Evolutionary conservation across 2,797 vertebrate species (phyloP).

Genomic region (Amblyraja radiata): DNA sequence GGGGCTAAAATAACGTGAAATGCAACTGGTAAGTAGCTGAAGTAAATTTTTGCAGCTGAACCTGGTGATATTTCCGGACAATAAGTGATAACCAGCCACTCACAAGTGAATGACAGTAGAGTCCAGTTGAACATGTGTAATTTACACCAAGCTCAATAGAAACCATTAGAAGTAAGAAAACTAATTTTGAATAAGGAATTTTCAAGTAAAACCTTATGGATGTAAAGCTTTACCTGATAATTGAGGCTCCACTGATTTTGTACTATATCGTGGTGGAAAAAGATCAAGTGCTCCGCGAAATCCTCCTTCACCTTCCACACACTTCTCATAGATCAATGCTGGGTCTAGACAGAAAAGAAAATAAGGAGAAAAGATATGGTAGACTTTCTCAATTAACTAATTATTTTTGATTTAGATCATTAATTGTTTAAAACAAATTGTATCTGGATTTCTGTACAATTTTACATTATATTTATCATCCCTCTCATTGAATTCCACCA

Average conservation of each 20-base stretch:
- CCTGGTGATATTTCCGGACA: background rate
- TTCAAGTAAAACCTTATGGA: background rate
- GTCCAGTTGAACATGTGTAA: background rate
- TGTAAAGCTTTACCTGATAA: slow-evolving; percentile 72
- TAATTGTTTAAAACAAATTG: background rate
- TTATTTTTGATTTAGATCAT: background rate
- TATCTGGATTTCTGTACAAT: background rate
- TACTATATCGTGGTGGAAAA: slow-evolving; percentile 76
- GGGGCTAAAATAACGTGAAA: background rate
- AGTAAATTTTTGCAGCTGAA: background rate
- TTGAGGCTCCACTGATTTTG: slow-evolving; percentile 81
- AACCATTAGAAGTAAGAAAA: background rate
- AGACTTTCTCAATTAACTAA: background rate
- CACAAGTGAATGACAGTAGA: no score
- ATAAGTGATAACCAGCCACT: background rate
- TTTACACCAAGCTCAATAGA: background rate
- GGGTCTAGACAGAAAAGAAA: slow-evolving; percentile 64
- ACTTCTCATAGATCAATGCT: slow-evolving; percentile 85
- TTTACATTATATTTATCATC: background rate
- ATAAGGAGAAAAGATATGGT: background rate
- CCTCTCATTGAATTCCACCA: background rate
- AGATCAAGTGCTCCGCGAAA: slow-evolving; percentile 77
- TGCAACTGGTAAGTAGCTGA: background rate
- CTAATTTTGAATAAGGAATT: no score
- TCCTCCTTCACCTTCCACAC: slow-evolving; percentile 78